Base-by-base conservation (phyloP, 2,797 vertebrate species). In the Siniperca obscura region DNA sequence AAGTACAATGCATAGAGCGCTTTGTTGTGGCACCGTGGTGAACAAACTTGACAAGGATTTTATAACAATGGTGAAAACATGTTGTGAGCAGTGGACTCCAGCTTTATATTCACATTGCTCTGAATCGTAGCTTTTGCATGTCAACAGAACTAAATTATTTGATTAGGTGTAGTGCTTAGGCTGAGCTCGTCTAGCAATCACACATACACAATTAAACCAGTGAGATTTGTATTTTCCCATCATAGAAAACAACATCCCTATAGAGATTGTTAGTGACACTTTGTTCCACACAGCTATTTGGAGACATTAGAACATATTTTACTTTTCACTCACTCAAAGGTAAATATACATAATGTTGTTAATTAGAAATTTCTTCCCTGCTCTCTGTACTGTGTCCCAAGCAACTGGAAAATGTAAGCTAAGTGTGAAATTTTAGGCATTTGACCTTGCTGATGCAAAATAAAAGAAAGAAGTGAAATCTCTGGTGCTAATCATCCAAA, bases 1-100 rank as follows among this genome's bases (percentile, higher is more conserved):
- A 98, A 98, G 81, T 97, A 98, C 88, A 94, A 98, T 9, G 95
- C 94, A 0, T 96, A 95, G 89, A 81, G n/a, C 17, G 30, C 68
- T 76, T 64, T 30, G 16, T 60, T 69, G 50, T n/a, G 2, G 27
- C 62, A 53, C 21, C 52, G 7, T 12, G 9, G 25, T 48, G 30
- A 67, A 72, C 22, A 64, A 21, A 56, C 48, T 22, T 13, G 3
- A 52, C 8, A 25, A 78, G 8, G 77, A 55, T 71, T 79, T 86
- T 64, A 42, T 64, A 53, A 77, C 48, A 74, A 42, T 44, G 46
- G 22, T 4, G 5, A 11, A 38, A 56, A 67, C 36, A 44, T 53
- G 48, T 34, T 70, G 62, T 55, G 16, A 67, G 30, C 17, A 1
- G 30, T 52, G 57, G 72, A 59, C 44, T 76, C 14, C 17, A 68